These are phyloP conservation scores for Ophioderma brevispina DNA, from an alignment of 35 echinoderm and acorn worm species.

Conservation along the genomic window DNA sequence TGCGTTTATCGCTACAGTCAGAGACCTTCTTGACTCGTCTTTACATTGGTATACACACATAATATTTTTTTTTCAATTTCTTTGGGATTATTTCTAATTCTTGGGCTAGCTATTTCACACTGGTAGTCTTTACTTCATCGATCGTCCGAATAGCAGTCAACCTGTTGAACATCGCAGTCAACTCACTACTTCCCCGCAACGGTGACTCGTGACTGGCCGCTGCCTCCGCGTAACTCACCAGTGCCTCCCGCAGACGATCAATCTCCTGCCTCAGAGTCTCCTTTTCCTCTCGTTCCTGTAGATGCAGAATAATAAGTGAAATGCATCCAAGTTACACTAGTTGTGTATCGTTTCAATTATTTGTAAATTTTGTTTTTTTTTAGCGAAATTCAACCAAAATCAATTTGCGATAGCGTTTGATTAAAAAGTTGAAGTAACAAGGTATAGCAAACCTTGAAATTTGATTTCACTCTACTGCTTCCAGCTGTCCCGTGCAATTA, in stretches of 20 bases:
- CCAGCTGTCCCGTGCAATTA: neutral
- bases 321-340: neutral
- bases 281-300: slow-evolving; percentile 80
- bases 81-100: too few species aligned
- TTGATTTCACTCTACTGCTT: neutral
- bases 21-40: too few species aligned
- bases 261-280: slow-evolving; percentile 71
- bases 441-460: neutral
- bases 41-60: too few species aligned
- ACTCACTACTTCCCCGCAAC: slow-evolving; percentile 51
- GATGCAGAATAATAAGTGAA: neutral
- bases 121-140: neutral
- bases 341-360: slow-evolving; percentile 2
- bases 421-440: neutral
- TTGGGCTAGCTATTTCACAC: neutral
- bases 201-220: slow-evolving; percentile 72
- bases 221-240: slow-evolving; percentile 81
- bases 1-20: too few species aligned
- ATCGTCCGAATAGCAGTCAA: neutral
- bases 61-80: too few species aligned
- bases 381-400: neutral
- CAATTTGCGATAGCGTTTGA: neutral
- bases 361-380: neutral
- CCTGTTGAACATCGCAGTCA: slow-evolving; percentile 66
- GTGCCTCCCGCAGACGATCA: slow-evolving; percentile 76